A percentile compares a stretch with the other conserved stretches of the same genome.
Evolutionary conservation across 1,140 invertebrate species (phyloP).

Genomic region (Drosophila nigrodunni): DNA sequence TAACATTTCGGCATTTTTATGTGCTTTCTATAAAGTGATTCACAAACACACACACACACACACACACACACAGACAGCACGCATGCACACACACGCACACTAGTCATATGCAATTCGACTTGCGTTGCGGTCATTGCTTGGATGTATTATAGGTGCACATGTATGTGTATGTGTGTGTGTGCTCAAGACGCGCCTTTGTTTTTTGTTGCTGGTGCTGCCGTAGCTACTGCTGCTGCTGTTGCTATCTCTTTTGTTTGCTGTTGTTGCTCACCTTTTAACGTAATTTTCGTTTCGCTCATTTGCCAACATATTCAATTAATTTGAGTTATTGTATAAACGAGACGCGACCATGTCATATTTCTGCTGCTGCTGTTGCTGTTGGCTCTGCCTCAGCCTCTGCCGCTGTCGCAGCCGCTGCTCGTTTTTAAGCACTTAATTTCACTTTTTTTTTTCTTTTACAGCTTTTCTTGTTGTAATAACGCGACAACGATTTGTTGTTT

Average conservation of each 20-base stretch:
- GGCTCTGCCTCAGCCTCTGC: slow-evolving; percentile 20
- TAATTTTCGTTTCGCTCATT: slow-evolving; percentile 70
- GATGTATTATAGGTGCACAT: background rate
- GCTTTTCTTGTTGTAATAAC: slow-evolving; percentile 67
- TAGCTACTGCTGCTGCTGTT: background rate
- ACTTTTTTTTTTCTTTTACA: slow-evolving; percentile 74
- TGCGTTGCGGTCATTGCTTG: slow-evolving; percentile 5
- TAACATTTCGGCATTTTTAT: background rate
- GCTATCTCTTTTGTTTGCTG: slow-evolving; percentile 3
- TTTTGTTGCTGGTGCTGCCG: slow-evolving; percentile 27
- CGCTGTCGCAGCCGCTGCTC: slow-evolving; percentile 26
- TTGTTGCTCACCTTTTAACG: slow-evolving; percentile 70
- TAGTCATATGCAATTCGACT: slow-evolving; percentile 16
- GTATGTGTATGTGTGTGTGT: background rate
- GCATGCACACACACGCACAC: background rate
- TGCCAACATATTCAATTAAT: slow-evolving; percentile 81
- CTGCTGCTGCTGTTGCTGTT: slow-evolving; percentile 42
- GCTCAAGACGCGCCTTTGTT: slow-evolving; percentile 28
- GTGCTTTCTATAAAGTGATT: background rate
- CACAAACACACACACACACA: background rate
- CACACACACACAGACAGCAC: background rate
- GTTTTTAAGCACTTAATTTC: slow-evolving; percentile 78
- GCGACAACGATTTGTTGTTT: slow-evolving; percentile 67
- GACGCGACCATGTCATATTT: slow-evolving; percentile 74
- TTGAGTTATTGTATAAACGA: slow-evolving; percentile 81